A percentile compares a stretch with the other conserved stretches of the same genome.
Evolutionary conservation across 2,113 vertebrate species (phyloP).

Genomic region (Dascyllus trimaculatus): DNA sequence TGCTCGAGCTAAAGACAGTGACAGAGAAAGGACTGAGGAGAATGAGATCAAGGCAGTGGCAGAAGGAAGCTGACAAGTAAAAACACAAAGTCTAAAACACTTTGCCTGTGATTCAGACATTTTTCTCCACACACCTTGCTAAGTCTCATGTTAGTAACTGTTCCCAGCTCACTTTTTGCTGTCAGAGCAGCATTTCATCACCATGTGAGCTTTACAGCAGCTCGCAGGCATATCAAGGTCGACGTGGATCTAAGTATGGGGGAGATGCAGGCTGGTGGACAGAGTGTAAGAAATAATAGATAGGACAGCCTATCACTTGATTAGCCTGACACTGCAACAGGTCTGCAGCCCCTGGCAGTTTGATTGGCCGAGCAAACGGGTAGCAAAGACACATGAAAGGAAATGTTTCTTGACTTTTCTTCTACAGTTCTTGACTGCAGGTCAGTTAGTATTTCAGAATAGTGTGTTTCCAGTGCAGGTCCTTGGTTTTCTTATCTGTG

Average conservation of each 20-base stretch:
- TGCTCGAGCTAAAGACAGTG: slow-evolving; percentile 19
- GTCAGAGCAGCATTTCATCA: slow-evolving; percentile 28
- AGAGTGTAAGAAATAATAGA: slow-evolving; percentile 55
- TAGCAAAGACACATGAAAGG: slow-evolving; percentile 4
- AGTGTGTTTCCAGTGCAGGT: slow-evolving; percentile 22
- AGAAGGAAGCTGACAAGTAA: slow-evolving; percentile 32
- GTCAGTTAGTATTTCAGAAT: slow-evolving; percentile 28
- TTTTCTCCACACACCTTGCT: slow-evolving; percentile 8
- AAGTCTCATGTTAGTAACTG: slow-evolving; percentile 23
- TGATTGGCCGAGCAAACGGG: slow-evolving; percentile 9
- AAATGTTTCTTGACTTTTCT: slow-evolving; percentile 19
- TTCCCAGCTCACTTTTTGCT: slow-evolving; percentile 21
- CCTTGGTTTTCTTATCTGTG: slow-evolving; percentile 60
- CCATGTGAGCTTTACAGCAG: slow-evolving; percentile 17
- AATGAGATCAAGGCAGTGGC: slow-evolving; percentile 35
- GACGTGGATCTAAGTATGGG: slow-evolving; percentile 33
- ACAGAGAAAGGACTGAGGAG: background rate
- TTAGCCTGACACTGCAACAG: slow-evolving; percentile 36
- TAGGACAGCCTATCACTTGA: slow-evolving; percentile 45
- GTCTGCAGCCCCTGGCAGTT: slow-evolving; percentile 4
- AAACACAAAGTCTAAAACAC: slow-evolving; percentile 25
- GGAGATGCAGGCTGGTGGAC: slow-evolving; percentile 23
- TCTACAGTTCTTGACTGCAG: slow-evolving; percentile 18
- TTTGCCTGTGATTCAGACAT: slow-evolving; percentile 33
- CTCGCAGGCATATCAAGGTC: slow-evolving; percentile 29